Evolutionary conservation across 2,113 vertebrate species (phyloP), one percentile per base, ranked within the genome.

Genomic region (Rhinichthys klamathensis): DNA sequence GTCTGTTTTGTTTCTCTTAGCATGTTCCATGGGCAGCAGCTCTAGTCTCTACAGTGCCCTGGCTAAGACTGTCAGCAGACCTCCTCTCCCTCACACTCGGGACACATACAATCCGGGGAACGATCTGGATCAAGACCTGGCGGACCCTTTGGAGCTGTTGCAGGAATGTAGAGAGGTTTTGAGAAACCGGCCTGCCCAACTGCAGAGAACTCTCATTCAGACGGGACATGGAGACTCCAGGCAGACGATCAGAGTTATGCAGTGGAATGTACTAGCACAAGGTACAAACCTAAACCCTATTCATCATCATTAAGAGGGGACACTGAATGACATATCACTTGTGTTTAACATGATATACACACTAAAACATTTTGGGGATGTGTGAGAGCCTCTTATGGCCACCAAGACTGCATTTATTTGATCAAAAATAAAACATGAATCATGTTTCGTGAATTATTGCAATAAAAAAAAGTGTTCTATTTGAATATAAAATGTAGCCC

Each of bases 201-300:
- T 95, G 41, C 95, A 94, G 90, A 92, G 98, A 70, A 90, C 93
- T 60, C 96, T 99, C 32, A 93, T 97, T 58, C 83, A 80, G 38
- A 79, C 72, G 32, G 78, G 56, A 30, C 76, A 54, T 81, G 82
- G 49, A 58, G 65, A 25, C 46, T 3, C 69, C 87, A 51, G 88
- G 90, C 46, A 93, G 88, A 88, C 95, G 60, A 96, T 99, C 56
- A 93, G 97, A 72, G 93, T 99, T 88, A 96, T 99, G 96, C 97
- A 99, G 88, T 99, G 98, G 97, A 99, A 99, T 90, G 98, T 99
- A 86, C 95, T 99, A 0, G 98, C 98, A 30, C 98, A 99, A 96
- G 98, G 98, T 99, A 94, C 15, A 44, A 30, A 12, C 0, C 9
- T 51, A 56, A 56, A 56, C 18, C 7, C 7, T 9, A 21, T 56